Base-by-base conservation (phyloP, 1,140 invertebrate species). In the Laupala kohalensis region DNA sequence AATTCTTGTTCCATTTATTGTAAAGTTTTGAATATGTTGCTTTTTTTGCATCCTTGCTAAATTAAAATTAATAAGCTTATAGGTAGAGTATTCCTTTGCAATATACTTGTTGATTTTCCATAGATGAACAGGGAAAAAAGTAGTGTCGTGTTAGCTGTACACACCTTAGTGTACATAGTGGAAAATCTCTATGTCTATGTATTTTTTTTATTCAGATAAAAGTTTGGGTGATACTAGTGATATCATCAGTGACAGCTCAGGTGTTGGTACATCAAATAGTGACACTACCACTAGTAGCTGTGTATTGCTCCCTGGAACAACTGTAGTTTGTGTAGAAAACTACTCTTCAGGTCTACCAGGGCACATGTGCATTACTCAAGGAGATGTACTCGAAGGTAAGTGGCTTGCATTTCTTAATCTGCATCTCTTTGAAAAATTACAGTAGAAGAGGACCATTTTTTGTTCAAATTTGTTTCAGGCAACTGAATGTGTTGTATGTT, bases 331-430 rank as follows among this genome's bases (percentile, higher is more conserved):
- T 82, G 84, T 94, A 73, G 90, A 94, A 80, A 87, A 89, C 64
- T 95, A 93, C 81, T 86, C 84, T 71, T 86, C 90, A 69, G 84
- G 85, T 30, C 85, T 88, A 69, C 86, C 87, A 19, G 89, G 89
- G 4, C 93, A 95, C 79, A 83, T 97, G 29, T 83, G 86, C 63
- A 88, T 97, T 73, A 88, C 86, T 76, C 90, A 92, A 77, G 95
- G 94, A 64, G 94, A 97, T 78, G 91, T 96, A 74, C 87, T 97
- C 70, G 92, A 96, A 90, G 91, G 93, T 95, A 84, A 79, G 78
- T 25, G 69, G 19, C 9, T 74, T 29, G 29, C 25, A 69, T 62
- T 12, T 12, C 37, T 62, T n/a, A n/a, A n/a, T n/a, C n/a, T n/a
- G n/a, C n/a, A n/a, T n/a, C n/a, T n/a, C n/a, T n/a, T n/a, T n/a